Evolutionary conservation across 2,113 vertebrate species (phyloP).

Genomic region (Dasypus novemcinctus): DNA sequence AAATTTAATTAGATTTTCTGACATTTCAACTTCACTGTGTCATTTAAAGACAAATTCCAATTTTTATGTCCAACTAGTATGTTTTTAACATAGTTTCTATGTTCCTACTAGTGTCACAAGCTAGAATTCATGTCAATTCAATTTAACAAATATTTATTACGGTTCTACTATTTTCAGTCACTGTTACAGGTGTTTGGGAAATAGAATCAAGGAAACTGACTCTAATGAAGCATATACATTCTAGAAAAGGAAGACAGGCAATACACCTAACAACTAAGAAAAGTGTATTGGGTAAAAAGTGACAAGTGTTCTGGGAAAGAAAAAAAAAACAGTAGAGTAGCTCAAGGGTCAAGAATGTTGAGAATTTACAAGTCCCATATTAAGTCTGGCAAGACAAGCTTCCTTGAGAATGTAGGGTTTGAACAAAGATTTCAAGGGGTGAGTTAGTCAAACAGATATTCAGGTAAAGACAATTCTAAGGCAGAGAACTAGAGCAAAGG

Average conservation of each 20-base stretch:
- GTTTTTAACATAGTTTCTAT: slow-evolving; percentile 33
- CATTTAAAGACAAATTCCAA: neutral
- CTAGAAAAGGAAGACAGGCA: neutral
- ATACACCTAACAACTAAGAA: neutral
- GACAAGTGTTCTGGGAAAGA: neutral
- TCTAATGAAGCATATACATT: neutral
- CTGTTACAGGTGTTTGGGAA: neutral
- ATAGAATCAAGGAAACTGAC: neutral
- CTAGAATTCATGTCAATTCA: neutral
- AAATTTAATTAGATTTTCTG: neutral
- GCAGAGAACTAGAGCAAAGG: neutral
- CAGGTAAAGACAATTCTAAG: neutral
- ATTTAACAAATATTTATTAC: neutral
- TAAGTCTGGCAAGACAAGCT: neutral
- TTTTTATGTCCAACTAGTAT: slow-evolving; percentile 23
- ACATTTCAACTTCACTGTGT: neutral
- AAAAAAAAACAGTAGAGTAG: neutral
- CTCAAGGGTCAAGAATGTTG: neutral
- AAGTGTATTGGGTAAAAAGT: neutral
- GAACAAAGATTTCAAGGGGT: neutral
- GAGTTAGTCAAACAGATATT: neutral
- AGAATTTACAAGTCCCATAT: neutral
- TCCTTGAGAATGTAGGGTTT: neutral
- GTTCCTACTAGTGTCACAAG: neutral
- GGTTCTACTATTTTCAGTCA: neutral